These are phyloP conservation scores for Clitarchus hookeri DNA, from an alignment of 2,888 invertebrate species.

Conservation along the genomic window DNA sequence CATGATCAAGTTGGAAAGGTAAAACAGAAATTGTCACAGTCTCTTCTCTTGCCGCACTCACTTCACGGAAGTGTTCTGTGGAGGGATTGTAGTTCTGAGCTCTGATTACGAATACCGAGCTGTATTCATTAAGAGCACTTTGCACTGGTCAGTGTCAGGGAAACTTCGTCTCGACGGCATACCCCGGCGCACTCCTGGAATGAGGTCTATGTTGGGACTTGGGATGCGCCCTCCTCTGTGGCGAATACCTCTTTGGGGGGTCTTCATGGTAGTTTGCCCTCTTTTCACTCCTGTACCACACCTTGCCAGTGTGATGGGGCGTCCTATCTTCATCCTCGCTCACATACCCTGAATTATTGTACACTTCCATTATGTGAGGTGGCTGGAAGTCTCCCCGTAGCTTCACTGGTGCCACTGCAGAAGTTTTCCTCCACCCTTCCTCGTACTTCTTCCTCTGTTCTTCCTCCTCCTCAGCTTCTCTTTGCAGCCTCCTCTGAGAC, in stretches of 20 bases:
- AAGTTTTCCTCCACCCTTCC: conserved; percentile 71
- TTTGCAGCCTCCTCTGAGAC: conserved; percentile 63
- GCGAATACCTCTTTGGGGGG: conserved; percentile 45
- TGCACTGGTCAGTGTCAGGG: conserved; percentile 55
- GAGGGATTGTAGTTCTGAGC: not conserved
- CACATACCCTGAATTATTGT: conserved; percentile 61
- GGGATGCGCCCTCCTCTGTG: conserved; percentile 61
- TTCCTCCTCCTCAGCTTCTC: conserved; percentile 60
- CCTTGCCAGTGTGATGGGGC: conserved; percentile 56
- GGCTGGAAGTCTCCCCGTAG: conserved; percentile 53
- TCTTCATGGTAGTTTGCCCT: conserved; percentile 22
- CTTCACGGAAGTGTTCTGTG: conserved; percentile 14
- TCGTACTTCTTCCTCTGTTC: conserved; percentile 66
- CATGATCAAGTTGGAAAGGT: not conserved
- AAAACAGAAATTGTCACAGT: not conserved
- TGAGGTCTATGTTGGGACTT: conserved; percentile 68
- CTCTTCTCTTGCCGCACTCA: not conserved
- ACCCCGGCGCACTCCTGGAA: conserved; percentile 58
- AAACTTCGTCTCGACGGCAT: conserved; percentile 67
- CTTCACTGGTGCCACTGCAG: conserved; percentile 50
- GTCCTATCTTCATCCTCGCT: conserved; percentile 54
- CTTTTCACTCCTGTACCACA: conserved; percentile 25
- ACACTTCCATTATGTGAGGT: conserved; percentile 68
- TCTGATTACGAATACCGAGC: not conserved
- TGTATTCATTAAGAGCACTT: not conserved